phyloP scores from a whole-genome alignment of 2,888 invertebrate species.

The Tenthredo amoena region DNA sequence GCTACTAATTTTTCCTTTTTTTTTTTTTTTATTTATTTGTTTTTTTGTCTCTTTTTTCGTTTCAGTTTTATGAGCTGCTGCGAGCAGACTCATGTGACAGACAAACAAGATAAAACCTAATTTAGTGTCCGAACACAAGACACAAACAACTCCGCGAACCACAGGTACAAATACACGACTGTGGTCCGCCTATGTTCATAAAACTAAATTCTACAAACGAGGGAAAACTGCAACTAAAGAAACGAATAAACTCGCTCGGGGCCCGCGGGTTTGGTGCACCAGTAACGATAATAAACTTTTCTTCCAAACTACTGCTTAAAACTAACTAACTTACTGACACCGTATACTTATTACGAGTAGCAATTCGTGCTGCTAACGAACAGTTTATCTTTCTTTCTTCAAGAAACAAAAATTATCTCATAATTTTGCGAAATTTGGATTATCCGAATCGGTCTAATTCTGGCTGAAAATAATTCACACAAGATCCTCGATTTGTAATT shows the following conservation, averaged over 20 bases:
- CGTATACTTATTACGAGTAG: not conserved
- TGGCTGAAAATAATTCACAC: too few species aligned
- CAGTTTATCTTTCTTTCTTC: not conserved
- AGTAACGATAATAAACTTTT: not conserved
- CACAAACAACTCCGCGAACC: not conserved
- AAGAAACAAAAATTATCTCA: not conserved
- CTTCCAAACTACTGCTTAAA: not conserved
- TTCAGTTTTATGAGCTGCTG: not conserved
- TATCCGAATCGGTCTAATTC: too few species aligned
- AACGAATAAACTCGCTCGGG: not conserved
- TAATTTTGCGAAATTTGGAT: too few species aligned
- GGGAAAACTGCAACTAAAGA: not conserved
- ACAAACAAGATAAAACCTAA: slow-evolving; percentile 37
- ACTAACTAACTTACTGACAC: not conserved
- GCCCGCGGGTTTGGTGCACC: not conserved
- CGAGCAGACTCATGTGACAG: not conserved
- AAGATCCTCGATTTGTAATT: too few species aligned
- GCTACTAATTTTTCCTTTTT: not conserved
- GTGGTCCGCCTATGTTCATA: not conserved
- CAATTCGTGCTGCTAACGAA: not conserved
- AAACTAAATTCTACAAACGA: not conserved
- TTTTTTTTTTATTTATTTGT: not conserved
- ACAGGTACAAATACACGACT: not conserved
- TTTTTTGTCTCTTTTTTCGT: not conserved
- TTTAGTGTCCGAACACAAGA: slow-evolving; percentile 27